phyloP scores from a whole-genome alignment of 2,113 vertebrate species.

The Puffinus mauretanicus region DNA sequence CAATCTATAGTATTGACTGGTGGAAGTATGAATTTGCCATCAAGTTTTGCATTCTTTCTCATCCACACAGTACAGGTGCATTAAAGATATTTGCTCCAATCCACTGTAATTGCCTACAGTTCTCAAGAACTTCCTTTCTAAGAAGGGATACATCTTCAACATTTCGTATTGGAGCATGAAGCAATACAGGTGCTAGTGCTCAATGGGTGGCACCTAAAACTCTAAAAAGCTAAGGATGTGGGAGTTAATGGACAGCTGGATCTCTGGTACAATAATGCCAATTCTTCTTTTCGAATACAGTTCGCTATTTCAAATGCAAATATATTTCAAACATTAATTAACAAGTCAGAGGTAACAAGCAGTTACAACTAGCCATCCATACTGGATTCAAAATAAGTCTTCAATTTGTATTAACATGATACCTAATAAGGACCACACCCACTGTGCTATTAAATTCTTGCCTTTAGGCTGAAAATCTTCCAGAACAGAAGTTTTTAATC shows the following conservation, averaged over 20 bases:
- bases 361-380: not conserved
- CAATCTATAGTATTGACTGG: not conserved
- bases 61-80: not conserved
- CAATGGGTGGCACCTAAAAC: not conserved
- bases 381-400: not conserved
- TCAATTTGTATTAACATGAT: not conserved
- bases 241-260: not conserved
- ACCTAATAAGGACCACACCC: not conserved
- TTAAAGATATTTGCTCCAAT: not conserved
- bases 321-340: not conserved
- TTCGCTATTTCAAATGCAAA: not conserved
- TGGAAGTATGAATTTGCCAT: not conserved
- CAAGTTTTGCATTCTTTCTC: not conserved
- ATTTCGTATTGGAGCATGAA: not conserved
- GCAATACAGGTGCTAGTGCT: not conserved
- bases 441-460: not conserved
- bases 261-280: not conserved
- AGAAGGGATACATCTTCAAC: not conserved
- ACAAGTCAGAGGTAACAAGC: not conserved
- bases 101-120: not conserved
- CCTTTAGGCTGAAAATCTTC: not conserved
- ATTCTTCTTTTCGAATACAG: not conserved
- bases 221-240: not conserved
- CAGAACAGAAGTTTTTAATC: not conserved
- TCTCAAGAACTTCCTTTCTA: not conserved